phyloP scores from a whole-genome alignment of 1,140 invertebrate genomes.

The Drepana arcuata region DNA sequence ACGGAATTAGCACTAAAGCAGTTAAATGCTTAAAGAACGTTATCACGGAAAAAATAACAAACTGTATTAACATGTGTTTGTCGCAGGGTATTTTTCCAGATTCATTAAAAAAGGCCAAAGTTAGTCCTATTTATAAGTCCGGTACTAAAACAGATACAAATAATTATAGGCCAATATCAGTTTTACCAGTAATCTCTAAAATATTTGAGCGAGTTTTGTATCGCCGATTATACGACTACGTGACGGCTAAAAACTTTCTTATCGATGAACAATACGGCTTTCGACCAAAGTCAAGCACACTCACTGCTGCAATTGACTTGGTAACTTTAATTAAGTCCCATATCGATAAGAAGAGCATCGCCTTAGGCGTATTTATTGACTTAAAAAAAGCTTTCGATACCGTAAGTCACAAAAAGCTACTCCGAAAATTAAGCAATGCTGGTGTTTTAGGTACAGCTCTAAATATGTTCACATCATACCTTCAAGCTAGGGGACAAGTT shows the following conservation, averaged over 20 bases:
- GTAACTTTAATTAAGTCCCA: background rate
- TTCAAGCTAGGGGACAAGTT: background rate
- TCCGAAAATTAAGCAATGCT: constrained; percentile 3
- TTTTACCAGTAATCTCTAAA: constrained; percentile 1
- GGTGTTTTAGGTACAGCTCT: constrained; percentile 1
- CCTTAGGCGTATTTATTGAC: background rate
- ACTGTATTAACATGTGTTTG: constrained; percentile 4
- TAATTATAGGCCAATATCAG: constrained; percentile 3
- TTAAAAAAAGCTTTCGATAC: constrained; percentile 1
- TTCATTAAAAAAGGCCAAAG: constrained; percentile 1
- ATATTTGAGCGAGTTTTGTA: background rate
- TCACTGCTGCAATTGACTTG: constrained; percentile 1
- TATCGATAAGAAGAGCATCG: constrained; percentile 1
- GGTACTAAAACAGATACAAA: constrained; percentile 2
- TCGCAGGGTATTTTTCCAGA: background rate
- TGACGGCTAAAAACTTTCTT: background rate
- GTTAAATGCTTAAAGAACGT: constrained; percentile 3
- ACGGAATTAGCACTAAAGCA: constrained; percentile 4
- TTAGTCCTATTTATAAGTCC: constrained; percentile 4
- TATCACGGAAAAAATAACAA: background rate
- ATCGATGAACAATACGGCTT: background rate
- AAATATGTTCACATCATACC: constrained; percentile 1
- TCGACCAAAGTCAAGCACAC: constrained; percentile 1
- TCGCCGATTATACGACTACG: background rate
- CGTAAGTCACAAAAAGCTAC: background rate